Conservation (phyloP, 2,113 vertebrate genomes). For the Psittacula cyanocephala region DNA sequence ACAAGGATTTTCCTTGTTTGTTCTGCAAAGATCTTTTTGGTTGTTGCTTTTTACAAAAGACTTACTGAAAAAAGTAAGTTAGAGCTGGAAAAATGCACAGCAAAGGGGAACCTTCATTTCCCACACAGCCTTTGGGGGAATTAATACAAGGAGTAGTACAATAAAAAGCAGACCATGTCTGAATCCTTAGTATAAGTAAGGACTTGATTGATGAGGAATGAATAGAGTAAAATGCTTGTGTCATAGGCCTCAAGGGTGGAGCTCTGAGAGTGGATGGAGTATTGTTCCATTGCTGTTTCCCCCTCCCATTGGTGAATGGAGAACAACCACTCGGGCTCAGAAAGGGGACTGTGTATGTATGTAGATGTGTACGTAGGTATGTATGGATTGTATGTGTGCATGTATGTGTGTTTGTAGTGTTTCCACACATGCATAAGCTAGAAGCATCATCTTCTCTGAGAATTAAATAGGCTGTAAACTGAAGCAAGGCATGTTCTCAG, state of each 20-base stretch:
- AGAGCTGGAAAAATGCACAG: background rate
- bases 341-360: too few relatives aligned
- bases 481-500: background rate
- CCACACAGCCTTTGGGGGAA: background rate
- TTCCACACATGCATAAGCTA: background rate
- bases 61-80: background rate
- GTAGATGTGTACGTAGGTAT: accelerated
- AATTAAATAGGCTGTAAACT: background rate
- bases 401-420: background rate
- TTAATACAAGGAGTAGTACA: background rate
- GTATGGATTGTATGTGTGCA: background rate
- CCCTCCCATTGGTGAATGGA: background rate
- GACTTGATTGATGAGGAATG: background rate
- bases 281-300: background rate
- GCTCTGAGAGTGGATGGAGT: background rate
- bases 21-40: background rate
- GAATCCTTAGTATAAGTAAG: background rate
- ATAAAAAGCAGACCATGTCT: background rate
- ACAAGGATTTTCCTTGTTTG: background rate
- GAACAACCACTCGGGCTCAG: accelerated
- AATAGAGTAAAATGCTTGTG: background rate
- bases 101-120: background rate
- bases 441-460: background rate
- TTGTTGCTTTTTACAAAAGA: background rate
- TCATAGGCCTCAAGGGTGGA: accelerated